Evolutionary conservation across 2,888 invertebrate species (phyloP).

Genomic region (Microctonus brassicae): DNA sequence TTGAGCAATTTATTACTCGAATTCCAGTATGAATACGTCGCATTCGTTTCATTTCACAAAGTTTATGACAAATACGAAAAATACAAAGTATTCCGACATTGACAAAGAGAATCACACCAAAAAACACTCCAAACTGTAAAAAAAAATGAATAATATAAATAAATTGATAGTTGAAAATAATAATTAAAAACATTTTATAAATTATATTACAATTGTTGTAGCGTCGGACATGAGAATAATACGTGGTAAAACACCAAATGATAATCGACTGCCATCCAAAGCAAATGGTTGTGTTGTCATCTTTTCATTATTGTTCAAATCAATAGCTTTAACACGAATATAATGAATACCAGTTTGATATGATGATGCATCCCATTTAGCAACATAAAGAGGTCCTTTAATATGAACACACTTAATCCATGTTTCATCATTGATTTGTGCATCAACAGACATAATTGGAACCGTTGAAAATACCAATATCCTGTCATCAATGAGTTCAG

Average conservation of each 20-base stretch:
- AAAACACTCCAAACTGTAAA: slow-evolving; percentile 78
- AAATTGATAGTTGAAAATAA: slow-evolving; percentile 19
- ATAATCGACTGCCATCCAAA: slow-evolving; percentile 78
- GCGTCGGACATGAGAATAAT: slow-evolving; percentile 84
- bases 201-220: slow-evolving; percentile 77
- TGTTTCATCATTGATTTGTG: slow-evolving; percentile 76
- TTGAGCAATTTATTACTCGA: slow-evolving; percentile 67
- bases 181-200: slow-evolving; percentile 22
- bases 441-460: slow-evolving; percentile 75
- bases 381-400: slow-evolving; percentile 80
- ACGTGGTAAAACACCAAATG: slow-evolving; percentile 78
- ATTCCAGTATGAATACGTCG: slow-evolving; percentile 68
- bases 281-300: slow-evolving; percentile 80
- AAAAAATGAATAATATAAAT: slow-evolving; percentile 51
- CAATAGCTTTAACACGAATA: slow-evolving; percentile 75
- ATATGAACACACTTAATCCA: slow-evolving; percentile 77
- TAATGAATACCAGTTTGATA: slow-evolving; percentile 79
- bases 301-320: slow-evolving; percentile 74
- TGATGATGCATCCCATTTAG: slow-evolving; percentile 79
- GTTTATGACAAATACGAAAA: slow-evolving; percentile 74
- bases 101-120: slow-evolving; percentile 74
- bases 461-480: slow-evolving; percentile 83
- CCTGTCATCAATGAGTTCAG: slow-evolving; percentile 68
- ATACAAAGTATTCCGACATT: slow-evolving; percentile 78
- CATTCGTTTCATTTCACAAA: slow-evolving; percentile 71